phyloP scores from a whole-genome alignment of 2,888 invertebrate genomes.

The Lasioglossum pauxillum region DNA sequence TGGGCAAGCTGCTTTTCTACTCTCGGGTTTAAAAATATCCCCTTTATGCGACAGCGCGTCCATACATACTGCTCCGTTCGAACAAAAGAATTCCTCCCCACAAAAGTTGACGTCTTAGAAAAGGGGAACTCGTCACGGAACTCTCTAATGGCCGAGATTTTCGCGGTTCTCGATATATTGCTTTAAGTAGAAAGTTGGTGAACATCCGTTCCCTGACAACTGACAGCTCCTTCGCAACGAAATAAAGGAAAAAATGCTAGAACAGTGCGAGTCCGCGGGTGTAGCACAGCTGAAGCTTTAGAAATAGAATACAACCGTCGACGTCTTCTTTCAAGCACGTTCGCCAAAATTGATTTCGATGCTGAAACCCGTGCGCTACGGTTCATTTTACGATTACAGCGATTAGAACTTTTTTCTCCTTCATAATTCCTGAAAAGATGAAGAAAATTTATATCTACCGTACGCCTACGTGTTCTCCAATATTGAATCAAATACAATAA shows the following conservation, averaged over 20 bases:
- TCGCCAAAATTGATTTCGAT: not conserved
- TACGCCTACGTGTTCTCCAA: not conserved
- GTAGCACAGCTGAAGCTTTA: not conserved
- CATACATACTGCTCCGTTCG: slow-evolving; percentile 58
- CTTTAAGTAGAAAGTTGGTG: slow-evolving; percentile 72
- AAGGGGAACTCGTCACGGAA: slow-evolving; percentile 63
- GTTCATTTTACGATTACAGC: not conserved
- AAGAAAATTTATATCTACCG: not conserved
- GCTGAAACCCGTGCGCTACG: not conserved
- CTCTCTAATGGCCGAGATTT: slow-evolving; percentile 72
- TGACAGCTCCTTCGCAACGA: slow-evolving; percentile 15
- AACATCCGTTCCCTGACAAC: slow-evolving; percentile 56
- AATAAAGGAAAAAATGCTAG: not conserved
- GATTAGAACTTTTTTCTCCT: not conserved
- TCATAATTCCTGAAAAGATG: not conserved
- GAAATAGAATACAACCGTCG: not conserved
- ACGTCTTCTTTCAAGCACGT: not conserved
- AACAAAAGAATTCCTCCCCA: slow-evolving; percentile 62
- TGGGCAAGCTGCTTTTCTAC: slow-evolving; percentile 60
- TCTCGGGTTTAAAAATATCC: slow-evolving; percentile 61
- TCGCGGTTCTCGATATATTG: slow-evolving; percentile 67
- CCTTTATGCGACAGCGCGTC: slow-evolving; percentile 61
- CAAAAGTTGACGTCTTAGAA: slow-evolving; percentile 64
- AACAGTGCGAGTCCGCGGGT: slow-evolving; percentile 5
- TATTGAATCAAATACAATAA: too few species aligned